These are phyloP conservation scores for Salpingus planirostris DNA, from an alignment of 2,888 invertebrate genomes.

Conservation along the genomic window DNA sequence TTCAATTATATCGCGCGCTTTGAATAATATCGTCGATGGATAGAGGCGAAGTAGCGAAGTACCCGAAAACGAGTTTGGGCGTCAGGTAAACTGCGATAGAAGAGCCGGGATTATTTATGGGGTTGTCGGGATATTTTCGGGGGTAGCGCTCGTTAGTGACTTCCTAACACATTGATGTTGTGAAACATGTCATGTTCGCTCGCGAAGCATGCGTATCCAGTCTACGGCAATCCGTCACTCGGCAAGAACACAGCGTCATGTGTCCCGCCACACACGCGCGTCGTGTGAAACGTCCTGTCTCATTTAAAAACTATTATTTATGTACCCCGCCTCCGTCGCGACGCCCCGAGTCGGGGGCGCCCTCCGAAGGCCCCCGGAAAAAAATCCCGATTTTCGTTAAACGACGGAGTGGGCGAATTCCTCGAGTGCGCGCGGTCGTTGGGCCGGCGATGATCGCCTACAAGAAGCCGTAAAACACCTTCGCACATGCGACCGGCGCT, in stretches of 20 bases:
- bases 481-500: slow-evolving; percentile 33
- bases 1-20: slow-evolving; percentile 8
- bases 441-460: slow-evolving; percentile 24
- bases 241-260: slow-evolving; percentile 39
- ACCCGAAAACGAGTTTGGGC: no score
- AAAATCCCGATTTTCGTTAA: no score
- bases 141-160: slow-evolving; percentile 39
- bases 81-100: no score
- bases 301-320: slow-evolving; percentile 49
- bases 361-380: no score
- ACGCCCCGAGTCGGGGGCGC: no score
- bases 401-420: no score
- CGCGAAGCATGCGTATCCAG: slow-evolving; percentile 29
- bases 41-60: no score
- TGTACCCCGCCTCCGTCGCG: no score
- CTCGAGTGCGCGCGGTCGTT: slow-evolving; percentile 13
- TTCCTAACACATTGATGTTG: slow-evolving; percentile 41
- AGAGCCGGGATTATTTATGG: slow-evolving; percentile 9
- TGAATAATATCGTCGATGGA: no score
- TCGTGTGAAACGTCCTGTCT: slow-evolving; percentile 45
- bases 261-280: slow-evolving; percentile 42
- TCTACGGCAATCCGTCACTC: slow-evolving; percentile 41
- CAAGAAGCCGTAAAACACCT: slow-evolving; percentile 32
- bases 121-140: slow-evolving; percentile 10
- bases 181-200: slow-evolving; percentile 41